phyloP scores from a whole-genome alignment of 2,797 vertebrate species.

The Eremophila alpestris region DNA sequence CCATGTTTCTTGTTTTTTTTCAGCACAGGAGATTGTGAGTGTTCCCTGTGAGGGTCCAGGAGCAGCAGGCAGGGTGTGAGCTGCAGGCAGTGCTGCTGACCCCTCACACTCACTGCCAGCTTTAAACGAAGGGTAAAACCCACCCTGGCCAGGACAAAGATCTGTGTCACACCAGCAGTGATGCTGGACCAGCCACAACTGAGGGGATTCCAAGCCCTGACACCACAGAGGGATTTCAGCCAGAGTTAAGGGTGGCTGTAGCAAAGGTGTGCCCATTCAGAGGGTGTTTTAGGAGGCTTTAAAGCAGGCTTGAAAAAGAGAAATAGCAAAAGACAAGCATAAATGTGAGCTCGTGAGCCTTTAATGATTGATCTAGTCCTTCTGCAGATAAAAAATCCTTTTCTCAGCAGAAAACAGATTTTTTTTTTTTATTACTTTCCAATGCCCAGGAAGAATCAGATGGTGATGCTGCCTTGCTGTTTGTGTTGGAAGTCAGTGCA shows the following conservation, averaged over 20 bases:
- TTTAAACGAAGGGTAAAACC: too few relatives aligned
- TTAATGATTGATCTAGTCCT: not conserved
- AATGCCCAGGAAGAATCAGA: not conserved
- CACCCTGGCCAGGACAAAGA: not conserved
- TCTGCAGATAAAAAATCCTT: not conserved
- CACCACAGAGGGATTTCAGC: not conserved
- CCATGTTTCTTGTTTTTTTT: not conserved
- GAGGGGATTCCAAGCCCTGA: not conserved
- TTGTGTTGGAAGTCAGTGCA: not conserved
- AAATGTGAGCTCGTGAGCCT: not conserved
- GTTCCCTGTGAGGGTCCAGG: not conserved
- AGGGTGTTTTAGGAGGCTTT: not conserved
- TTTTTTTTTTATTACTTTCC: not conserved
- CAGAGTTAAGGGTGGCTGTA: not conserved
- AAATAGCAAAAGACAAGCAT: not conserved
- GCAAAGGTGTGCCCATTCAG: accelerated
- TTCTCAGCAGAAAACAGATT: not conserved
- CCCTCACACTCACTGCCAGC: not conserved
- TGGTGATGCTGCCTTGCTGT: not conserved
- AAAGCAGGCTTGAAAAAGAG: not conserved
- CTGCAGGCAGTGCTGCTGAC: not conserved
- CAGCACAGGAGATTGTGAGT: not conserved
- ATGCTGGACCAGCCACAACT: not conserved
- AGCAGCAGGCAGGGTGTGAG: not conserved
- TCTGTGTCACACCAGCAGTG: not conserved